Conservation (phyloP, 2,888 invertebrate genomes). For the Pyrochroa serraticornis region DNA sequence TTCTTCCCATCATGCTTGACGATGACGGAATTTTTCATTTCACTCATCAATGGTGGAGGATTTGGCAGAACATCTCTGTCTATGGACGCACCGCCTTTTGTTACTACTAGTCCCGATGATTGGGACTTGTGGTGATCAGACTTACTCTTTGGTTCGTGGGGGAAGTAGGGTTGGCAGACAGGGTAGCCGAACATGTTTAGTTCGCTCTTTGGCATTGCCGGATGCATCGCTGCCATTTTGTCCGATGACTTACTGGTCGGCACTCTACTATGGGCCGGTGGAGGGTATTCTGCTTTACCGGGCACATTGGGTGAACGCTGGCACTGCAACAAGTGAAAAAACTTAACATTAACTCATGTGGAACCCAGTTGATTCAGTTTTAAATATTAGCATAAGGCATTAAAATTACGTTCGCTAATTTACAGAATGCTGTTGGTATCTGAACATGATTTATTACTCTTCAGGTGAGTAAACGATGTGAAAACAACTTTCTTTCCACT, state of each 20-base stretch:
- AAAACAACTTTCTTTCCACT: background rate
- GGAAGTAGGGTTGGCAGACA: constrained; percentile 55
- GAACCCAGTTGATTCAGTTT: too few relatives aligned
- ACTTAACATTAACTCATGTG: too few relatives aligned
- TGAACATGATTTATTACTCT: background rate
- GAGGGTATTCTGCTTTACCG: constrained; percentile 58
- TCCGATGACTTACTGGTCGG: constrained; percentile 47
- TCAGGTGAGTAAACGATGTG: background rate
- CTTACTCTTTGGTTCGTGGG: constrained; percentile 68
- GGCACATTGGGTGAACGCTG: constrained; percentile 54
- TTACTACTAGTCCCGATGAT: constrained; percentile 51
- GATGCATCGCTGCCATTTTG: constrained; percentile 39
- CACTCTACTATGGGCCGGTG: constrained; percentile 58
- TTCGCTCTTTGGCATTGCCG: constrained; percentile 63
- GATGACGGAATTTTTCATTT: constrained; percentile 77
- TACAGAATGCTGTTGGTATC: background rate
- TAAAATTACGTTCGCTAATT: background rate
- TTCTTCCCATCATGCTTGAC: constrained; percentile 77
- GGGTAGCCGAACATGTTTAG: constrained; percentile 74
- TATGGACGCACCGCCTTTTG: constrained; percentile 45
- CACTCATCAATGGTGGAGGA: constrained; percentile 71
- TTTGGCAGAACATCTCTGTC: constrained; percentile 61
- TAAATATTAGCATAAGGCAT: too few relatives aligned
- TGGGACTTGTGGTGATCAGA: constrained; percentile 59
- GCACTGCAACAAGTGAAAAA: constrained; percentile 31